Evolutionary conservation across 2,113 vertebrate species (phyloP), one percentile per base, ranked within the genome.

Genomic region (Nycticebus coucang): DNA sequence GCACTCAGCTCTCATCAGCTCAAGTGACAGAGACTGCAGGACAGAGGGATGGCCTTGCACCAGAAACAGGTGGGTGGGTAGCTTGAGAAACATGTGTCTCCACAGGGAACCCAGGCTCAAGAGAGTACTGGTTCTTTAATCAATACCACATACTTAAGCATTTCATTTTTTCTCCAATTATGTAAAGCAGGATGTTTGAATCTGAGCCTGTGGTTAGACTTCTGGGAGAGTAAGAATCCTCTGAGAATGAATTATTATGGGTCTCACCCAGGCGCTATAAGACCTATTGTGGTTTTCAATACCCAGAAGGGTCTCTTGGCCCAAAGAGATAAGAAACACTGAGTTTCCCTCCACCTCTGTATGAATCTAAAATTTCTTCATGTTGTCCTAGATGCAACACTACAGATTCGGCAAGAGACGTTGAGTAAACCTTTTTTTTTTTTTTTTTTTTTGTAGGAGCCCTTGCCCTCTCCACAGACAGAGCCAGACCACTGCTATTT

Each of bases 221-320:
- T 53, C 33, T n/a, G 45, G 59, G 37, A 62, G 5, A 88, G 17
- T 45, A 57, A 72, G 45, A 90, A 71, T 21, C 15, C 28, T 59
- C 26, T 11, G 2, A 68, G 60, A 85, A 79, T 5, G 24, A 57
- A 59, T 4, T 37, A 8, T 4, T 35, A 9, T 7, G 4, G 28
- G 5, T 60, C 18, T 53, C 22, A 0, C 35, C 53, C 3, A 2
- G 26, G 4, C 2, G 11, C 37, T 33, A 18, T 3, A 7, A 11
- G 2, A 5, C 69, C 33, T 6, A 28, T 0, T 0, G 17, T 11
- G 7, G 13, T 93, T 71, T 30, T 55, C 55, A 83, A 0, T 30
- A 74, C 7, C 66, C 59, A 71, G 2, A 93, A 7, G 21, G 4
- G 24, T 35, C 21, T 72, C 17, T 60, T 37, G 69, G 13, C 59